phyloP scores from a whole-genome alignment of 2,888 invertebrate species.

The Eristalis pertinax region DNA sequence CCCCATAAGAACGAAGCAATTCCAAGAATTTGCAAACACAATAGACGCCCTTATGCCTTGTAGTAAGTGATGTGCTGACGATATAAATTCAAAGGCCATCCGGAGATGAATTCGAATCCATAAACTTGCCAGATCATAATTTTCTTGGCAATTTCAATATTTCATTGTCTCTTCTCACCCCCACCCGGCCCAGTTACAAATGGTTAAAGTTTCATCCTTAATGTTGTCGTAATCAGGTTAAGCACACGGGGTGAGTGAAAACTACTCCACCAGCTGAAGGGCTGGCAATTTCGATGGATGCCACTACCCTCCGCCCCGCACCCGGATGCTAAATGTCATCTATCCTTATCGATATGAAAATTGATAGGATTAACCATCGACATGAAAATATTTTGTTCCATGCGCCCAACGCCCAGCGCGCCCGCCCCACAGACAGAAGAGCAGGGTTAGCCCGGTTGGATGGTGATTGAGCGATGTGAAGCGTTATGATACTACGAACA shows the following conservation, averaged over 20 bases:
- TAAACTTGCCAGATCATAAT: conserved; percentile 27
- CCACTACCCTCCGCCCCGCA: too few relatives aligned
- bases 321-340: conserved; percentile 45
- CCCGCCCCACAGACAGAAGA: background rate
- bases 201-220: conserved; percentile 33
- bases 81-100: background rate
- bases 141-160: conserved; percentile 25
- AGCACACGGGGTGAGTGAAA: conserved; percentile 5
- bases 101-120: conserved; percentile 21
- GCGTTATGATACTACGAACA: conserved; percentile 35
- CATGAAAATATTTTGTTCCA: conserved; percentile 56
- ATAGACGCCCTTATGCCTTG: background rate
- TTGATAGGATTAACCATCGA: conserved; percentile 63
- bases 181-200: background rate
- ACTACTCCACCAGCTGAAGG: conserved; percentile 18
- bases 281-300: conserved; percentile 27
- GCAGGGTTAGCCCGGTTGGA: background rate
- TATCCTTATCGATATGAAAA: conserved; percentile 64
- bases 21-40: background rate
- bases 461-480: conserved; percentile 48
- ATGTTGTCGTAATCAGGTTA: conserved; percentile 40
- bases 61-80: background rate
- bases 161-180: conserved; percentile 35
- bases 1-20: background rate
- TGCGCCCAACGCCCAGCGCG: background rate